These are phyloP conservation scores for Manduca sexta DNA, from an alignment of 1,140 invertebrate genomes.

Conservation along the genomic window DNA sequence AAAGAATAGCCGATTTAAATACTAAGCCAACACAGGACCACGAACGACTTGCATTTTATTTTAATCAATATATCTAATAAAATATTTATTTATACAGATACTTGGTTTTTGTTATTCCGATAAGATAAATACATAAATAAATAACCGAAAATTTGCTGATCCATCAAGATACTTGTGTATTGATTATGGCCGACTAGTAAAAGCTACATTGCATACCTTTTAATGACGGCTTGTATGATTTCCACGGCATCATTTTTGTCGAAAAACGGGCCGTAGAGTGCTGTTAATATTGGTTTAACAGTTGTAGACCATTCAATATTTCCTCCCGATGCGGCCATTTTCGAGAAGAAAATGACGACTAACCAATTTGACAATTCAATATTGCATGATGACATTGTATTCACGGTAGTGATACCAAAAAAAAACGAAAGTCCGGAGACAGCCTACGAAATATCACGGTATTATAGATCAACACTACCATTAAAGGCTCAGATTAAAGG, in stretches of 20 bases:
- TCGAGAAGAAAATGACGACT: slow-evolving; percentile 33
- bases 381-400: too few relatives aligned
- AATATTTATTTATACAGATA: neutral
- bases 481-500: too few relatives aligned
- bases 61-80: too few relatives aligned
- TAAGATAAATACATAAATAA: slow-evolving; percentile 23
- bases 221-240: slow-evolving; percentile 86
- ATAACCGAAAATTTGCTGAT: slow-evolving; percentile 5
- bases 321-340: slow-evolving; percentile 86
- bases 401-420: too few relatives aligned
- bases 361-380: too few relatives aligned
- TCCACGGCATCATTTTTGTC: slow-evolving; percentile 87
- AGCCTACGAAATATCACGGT: too few relatives aligned
- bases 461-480: too few relatives aligned
- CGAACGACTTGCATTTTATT: too few relatives aligned
- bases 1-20: too few relatives aligned
- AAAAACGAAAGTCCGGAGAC: too few relatives aligned
- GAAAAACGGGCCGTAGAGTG: slow-evolving; percentile 85
- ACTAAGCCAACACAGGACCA: too few relatives aligned
- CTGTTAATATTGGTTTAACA: slow-evolving; percentile 89
- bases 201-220: slow-evolving; percentile 79
- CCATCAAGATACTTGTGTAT: slow-evolving; percentile 12
- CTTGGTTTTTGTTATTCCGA: too few relatives aligned
- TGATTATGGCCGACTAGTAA: slow-evolving; percentile 11
- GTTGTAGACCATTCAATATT: slow-evolving; percentile 86